Evolutionary conservation across 1,140 invertebrate species (phyloP).

Genomic region (Venustaconcha ellipsiformis): DNA sequence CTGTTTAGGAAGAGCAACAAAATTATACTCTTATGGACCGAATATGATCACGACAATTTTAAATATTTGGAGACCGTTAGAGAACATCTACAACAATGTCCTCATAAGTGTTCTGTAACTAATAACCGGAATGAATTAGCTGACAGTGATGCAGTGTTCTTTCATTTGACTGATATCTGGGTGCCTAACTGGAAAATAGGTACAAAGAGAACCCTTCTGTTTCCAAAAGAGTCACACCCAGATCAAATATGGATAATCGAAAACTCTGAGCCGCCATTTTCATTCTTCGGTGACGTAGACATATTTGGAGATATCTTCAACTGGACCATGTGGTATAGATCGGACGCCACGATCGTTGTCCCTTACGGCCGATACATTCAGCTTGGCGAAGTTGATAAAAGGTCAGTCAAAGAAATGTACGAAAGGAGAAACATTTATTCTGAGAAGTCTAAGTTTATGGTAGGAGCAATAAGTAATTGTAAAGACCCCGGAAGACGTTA

Average conservation of each 20-base stretch:
- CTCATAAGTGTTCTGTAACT: constrained; percentile 43
- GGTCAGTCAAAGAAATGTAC: neutral
- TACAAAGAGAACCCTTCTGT: constrained; percentile 12
- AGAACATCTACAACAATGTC: constrained; percentile 9
- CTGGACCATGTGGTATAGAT: constrained; percentile 55
- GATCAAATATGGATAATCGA: constrained; percentile 52
- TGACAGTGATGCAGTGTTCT: constrained; percentile 55
- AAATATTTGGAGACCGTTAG: too few species aligned
- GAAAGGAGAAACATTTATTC: constrained; percentile 18
- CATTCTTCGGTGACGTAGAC: constrained; percentile 33
- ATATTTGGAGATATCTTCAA: constrained; percentile 45
- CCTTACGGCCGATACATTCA: constrained; percentile 34
- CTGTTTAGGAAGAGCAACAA: too few species aligned
- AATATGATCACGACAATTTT: too few species aligned
- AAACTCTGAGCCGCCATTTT: constrained; percentile 49
- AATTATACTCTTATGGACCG: too few species aligned
- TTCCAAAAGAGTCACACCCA: constrained; percentile 35
- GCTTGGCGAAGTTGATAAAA: constrained; percentile 22
- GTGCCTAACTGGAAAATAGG: constrained; percentile 21
- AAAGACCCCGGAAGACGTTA: constrained; percentile 72
- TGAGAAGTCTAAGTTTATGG: constrained; percentile 60
- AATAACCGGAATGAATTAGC: constrained; percentile 38
- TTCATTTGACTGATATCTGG: constrained; percentile 46
- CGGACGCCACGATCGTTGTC: constrained; percentile 45
- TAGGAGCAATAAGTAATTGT: constrained; percentile 79